A percentile compares a stretch with the other conserved stretches of the same genome.
phyloP scores from a whole-genome alignment of 2,113 vertebrate species.

The Hippocampus zosterae region DNA sequence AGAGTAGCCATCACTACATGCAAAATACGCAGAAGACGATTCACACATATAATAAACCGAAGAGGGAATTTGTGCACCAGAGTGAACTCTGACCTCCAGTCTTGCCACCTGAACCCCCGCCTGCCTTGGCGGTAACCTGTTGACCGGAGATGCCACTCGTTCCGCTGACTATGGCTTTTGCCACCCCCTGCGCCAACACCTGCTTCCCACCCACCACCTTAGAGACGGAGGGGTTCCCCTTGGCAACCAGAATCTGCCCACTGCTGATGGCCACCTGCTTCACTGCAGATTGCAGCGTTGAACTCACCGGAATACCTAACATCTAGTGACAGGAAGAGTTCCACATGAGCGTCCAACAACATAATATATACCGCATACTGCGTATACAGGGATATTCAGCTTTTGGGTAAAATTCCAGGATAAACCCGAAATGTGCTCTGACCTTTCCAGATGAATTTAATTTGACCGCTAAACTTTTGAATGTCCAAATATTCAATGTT shows the following conservation, averaged over 20 bases:
- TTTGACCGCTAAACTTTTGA: too few relatives aligned
- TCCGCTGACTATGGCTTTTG: constrained; percentile 93
- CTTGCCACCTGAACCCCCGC: constrained; percentile 81
- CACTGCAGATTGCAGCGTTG: constrained; percentile 84
- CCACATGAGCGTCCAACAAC: neutral
- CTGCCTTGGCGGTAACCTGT: constrained; percentile 80
- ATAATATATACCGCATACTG: neutral
- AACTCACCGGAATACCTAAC: constrained; percentile 86
- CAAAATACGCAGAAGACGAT: constrained; percentile 13
- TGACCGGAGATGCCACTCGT: constrained; percentile 81
- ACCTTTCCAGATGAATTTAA: too few relatives aligned
- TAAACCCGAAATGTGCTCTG: too few relatives aligned
- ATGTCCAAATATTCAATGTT: too few relatives aligned
- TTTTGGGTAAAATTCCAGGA: too few relatives aligned
- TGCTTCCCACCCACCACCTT: constrained; percentile 91
- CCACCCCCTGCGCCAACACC: constrained; percentile 93
- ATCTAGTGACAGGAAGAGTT: constrained; percentile 71
- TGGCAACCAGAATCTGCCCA: constrained; percentile 95
- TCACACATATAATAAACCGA: neutral
- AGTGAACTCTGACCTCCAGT: constrained; percentile 83
- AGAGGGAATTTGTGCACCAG: neutral
- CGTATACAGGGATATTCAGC: too few relatives aligned
- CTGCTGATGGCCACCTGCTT: constrained; percentile 95
- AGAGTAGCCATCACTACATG: constrained; percentile 92
- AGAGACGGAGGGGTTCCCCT: constrained; percentile 81